Evolutionary conservation across 2,888 invertebrate genomes (phyloP), one percentile per base, ranked within the genome.

Genomic region (Linnaemya vulpina): DNA sequence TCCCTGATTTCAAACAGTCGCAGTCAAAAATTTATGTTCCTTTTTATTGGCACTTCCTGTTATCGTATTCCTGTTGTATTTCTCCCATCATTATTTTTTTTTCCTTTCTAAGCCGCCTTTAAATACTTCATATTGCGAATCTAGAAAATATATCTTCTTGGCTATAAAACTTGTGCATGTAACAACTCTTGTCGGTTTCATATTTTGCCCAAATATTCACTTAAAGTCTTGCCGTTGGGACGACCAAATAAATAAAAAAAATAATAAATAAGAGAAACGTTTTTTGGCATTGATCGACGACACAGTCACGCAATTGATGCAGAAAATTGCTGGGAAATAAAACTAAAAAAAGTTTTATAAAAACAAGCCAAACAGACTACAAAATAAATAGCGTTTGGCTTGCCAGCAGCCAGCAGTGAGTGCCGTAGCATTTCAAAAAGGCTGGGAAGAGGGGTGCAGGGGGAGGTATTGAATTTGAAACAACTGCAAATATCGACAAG

Each of bases 241-340:
- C 20, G 15, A 49, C 25, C 55, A 22, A 53, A 10, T 0, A 67
- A 17, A 60, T 15, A 43, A n/a, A 15, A 22, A n/a, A 68, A 40
- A 38, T n/a, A 38, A 11, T 55, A 25, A 35, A 17, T 9, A 30
- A 40, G 7, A 43, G 20, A 53, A 15, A 53, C 0, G 11, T 17
- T 30, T 60, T 80, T 71, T 81, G 80, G 73, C 71, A 80, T 84
- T 73, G 76, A 84, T 84, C 67, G 76, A 84, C 67, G 67, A 76
- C 73, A 84, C 60, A 80, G 73, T 73, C 76, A 84, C 62, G 80
- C 80, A 84, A 84, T 68, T 80, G 76, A 76, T 51, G 84, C 79
- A 70, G 68, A 79, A 83, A 83, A 78, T 74, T 49, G 49, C 17
- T 53, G 35, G 22, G 40, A 63, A 70, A 62, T 43, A 30, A 46